These are phyloP conservation scores for Scaeva pyrastri DNA, from an alignment of 2,888 invertebrate species.

Conservation along the genomic window DNA sequence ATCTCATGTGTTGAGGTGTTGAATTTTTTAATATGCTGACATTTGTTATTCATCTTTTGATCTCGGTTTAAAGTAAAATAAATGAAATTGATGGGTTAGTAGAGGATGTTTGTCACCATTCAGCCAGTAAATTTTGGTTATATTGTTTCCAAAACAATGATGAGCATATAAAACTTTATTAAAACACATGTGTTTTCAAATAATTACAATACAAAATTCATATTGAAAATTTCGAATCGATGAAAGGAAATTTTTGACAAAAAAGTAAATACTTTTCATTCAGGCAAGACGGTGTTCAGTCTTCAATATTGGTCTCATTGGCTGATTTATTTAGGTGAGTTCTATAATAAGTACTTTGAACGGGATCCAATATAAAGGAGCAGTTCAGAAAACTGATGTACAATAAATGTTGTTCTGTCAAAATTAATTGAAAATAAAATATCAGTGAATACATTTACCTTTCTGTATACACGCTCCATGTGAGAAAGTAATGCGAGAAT, in stretches of 20 bases:
- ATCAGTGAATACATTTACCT: not conserved
- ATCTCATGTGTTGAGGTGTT: constrained; percentile 76
- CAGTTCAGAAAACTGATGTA: too few species aligned
- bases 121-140: constrained; percentile 11
- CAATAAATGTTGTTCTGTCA: too few species aligned
- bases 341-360: not conserved
- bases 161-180: constrained; percentile 40
- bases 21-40: constrained; percentile 73
- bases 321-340: not conserved
- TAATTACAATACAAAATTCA: constrained; percentile 53
- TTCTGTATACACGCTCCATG: too few species aligned
- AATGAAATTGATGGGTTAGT: constrained; percentile 46
- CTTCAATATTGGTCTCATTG: not conserved
- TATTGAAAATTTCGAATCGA: constrained; percentile 65
- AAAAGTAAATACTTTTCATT: constrained; percentile 68
- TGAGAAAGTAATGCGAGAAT: too few species aligned
- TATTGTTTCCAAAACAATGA: constrained; percentile 37
- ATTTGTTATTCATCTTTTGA: constrained; percentile 70
- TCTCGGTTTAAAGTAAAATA: constrained; percentile 44
- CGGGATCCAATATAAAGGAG: not conserved
- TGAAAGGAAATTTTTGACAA: constrained; percentile 68
- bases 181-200: constrained; percentile 48
- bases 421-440: too few species aligned
- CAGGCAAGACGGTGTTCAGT: constrained; percentile 10
- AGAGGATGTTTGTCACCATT: constrained; percentile 57